A percentile compares a stretch with the other conserved stretches of the same genome.
Conservation (phyloP, 2,113 vertebrate species). For the Felis chaus region DNA sequence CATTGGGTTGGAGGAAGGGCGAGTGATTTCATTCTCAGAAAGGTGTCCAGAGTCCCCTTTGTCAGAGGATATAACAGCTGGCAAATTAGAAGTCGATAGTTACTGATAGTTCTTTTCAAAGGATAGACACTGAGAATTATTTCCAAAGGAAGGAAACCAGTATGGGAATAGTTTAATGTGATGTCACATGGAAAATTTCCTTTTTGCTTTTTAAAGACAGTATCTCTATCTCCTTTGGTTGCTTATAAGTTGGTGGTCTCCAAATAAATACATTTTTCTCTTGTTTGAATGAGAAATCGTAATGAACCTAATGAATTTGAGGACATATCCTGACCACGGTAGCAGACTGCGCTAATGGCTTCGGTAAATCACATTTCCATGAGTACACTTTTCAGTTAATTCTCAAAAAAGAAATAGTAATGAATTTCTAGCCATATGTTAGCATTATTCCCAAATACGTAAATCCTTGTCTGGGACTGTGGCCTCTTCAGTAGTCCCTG, state of each 20-base stretch:
- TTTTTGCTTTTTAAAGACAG: not conserved
- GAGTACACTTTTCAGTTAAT: not conserved
- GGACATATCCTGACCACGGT: not conserved
- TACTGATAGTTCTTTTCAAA: not conserved
- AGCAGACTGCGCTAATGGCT: not conserved
- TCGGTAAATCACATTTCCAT: not conserved
- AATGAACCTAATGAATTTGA: not conserved
- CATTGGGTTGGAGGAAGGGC: conserved; percentile 46
- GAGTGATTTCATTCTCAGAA: conserved; percentile 33
- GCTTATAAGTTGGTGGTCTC: not conserved
- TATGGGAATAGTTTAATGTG: not conserved
- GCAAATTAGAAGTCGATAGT: not conserved
- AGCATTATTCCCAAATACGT: not conserved
- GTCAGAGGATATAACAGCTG: conserved; percentile 26
- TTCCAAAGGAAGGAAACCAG: not conserved
- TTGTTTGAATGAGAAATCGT: not conserved
- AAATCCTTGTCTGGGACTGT: not conserved
- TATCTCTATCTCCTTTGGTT: not conserved
- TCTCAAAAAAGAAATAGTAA: not conserved
- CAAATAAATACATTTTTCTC: not conserved
- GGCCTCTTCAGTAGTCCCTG: not conserved
- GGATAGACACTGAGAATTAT: not conserved
- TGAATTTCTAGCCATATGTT: not conserved
- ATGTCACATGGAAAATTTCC: not conserved
- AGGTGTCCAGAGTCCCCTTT: not conserved